Base-by-base conservation (phyloP, 2,113 vertebrate species). In the Indri indri region DNA sequence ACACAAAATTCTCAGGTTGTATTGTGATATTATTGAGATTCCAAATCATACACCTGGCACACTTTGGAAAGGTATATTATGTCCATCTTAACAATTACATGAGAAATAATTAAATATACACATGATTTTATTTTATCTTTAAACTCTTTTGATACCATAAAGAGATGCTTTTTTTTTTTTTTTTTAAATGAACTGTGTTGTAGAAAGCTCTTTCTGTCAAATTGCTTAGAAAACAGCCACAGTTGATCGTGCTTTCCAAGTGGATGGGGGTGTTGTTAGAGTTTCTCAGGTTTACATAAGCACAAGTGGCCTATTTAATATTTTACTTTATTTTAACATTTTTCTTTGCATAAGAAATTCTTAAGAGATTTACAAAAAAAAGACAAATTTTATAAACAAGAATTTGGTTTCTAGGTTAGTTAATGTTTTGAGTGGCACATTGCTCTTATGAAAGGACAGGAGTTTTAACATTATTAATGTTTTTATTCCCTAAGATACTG, bases 401-500 rank as follows among this genome's bases (percentile, higher is more conserved):
- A 88, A 52, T 85, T 63, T 88, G 32, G 13, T 52, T 91, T 71
- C 71, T 68, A 76, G 66, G 16, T 79, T 32, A 80, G 16, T 79
- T 32, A 80, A 12, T 42, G 12, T 80, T 91, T 91, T 61, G 32
- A 83, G 65, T 66, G 47, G 37, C 30, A 70, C 8, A 18, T 54
- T 32, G 32, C 6, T 63, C 71, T 95, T 76, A 27, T 23, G 18
- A 65, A 57, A 95, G 84, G 40, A 11, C 14, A 65, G 20, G 34
- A 63, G 6, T 70, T 18, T 84, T 85, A 27, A 6, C 8, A 34
- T 90, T 76, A 83, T 17, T 66, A 50, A 42, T 18, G 4, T 47
- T 74, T 91, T 95, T 95, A 63, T 87, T 92, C 16, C 10, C 6
- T 93, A 61, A 95, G 45, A 68, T 95, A 79, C 30, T 25, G 9